Evolutionary conservation across 2,113 vertebrate species (phyloP), one percentile per base, ranked within the genome.

Genomic region (Psilopogon haemacephalus): DNA sequence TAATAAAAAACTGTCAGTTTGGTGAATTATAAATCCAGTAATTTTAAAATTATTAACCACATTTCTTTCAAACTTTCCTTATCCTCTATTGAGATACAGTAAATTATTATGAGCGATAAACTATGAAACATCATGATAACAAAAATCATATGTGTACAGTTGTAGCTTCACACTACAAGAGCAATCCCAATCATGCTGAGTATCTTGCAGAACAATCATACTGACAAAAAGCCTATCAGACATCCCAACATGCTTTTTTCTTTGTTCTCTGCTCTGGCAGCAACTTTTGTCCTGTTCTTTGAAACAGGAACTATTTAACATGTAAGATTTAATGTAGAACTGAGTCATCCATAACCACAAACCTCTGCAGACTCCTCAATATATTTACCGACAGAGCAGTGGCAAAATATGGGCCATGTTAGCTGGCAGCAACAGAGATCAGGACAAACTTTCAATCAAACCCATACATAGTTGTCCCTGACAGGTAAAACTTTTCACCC

Each of bases 401-500:
- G 15, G 46, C 28, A 89, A 89, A 87, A 82, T 19, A 32, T 4
- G 6, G 33, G 15, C n/a, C 60, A 18, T 42, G 42, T 62, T 89
- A 78, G 26, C 27, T 64, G 64, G 75, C 84, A 33, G 59, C 81
- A 76, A 63, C 60, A 73, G 68, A 80, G 67, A 87, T 20, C 55
- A 73, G 67, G 56, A 46, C 32, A 91, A 32, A 32, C 5, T 1
- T 74, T 67, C 78, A 42, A 16, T 64, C 75, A 67, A 87, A 16
- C 33, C 60, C 67, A 3, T 69, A 26, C 40, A 38, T 21, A 73
- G 54, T 55, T 76, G 59, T 54, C 40, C 58, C 28, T 86, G 67
- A 83, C 33, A 67, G n/a, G 55, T 62, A 86, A 54, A 93, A 84
- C 28, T 76, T 96, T 92, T 90, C 68, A 88, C 81, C 59, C 37